phyloP scores from a whole-genome alignment of 1,140 invertebrate species.

The Heliconius eleuchia region DNA sequence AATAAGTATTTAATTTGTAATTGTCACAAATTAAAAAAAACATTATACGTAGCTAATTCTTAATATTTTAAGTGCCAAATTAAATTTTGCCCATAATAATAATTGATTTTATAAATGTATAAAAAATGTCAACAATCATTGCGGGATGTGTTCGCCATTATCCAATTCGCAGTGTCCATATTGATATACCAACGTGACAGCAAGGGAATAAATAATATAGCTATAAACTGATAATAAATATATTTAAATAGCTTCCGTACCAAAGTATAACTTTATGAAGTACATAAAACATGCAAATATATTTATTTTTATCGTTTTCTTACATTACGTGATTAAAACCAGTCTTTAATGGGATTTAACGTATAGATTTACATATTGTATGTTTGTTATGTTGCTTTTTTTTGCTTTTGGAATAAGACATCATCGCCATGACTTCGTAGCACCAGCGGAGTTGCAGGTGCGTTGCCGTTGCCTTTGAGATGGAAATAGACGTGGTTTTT shows the following conservation, averaged over 20 bases:
- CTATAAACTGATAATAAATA: neutral
- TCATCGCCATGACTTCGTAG: no score
- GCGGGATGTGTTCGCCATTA: neutral
- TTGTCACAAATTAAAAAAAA: no score
- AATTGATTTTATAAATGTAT: neutral
- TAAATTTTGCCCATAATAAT: no score
- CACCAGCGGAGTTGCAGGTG: no score
- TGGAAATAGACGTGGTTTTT: no score
- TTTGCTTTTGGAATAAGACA: no score
- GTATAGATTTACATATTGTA: neutral
- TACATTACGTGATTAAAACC: neutral
- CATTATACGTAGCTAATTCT: no score
- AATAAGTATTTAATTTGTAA: neutral
- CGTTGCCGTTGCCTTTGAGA: no score
- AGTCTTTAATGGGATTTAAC: neutral
- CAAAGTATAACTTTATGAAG: neutral
- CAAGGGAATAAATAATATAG: neutral
- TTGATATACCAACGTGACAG: neutral
- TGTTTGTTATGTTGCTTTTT: no score
- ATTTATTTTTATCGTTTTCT: neutral
- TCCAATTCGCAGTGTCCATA: neutral
- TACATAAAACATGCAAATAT: neutral
- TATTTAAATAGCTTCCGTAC: conserved; percentile 1
- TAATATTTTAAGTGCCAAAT: no score
- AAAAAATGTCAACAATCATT: neutral